A percentile compares a stretch with the other conserved stretches of the same genome.
These are phyloP conservation scores for Vannuccia rotundouncinata DNA, from an alignment of 2,888 invertebrate species.

Conservation along the genomic window DNA sequence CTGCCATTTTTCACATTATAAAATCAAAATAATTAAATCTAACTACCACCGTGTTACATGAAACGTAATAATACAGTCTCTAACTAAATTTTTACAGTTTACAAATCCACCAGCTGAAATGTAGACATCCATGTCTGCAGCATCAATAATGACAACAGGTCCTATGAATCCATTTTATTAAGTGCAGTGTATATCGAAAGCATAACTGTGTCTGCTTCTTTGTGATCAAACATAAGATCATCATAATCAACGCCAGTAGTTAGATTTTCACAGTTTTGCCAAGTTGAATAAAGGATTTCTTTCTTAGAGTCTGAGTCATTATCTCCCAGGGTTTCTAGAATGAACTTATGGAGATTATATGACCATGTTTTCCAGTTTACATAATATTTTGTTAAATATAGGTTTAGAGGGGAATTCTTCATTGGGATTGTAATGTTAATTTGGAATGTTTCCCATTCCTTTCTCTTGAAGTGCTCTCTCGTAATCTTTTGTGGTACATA, in stretches of 20 bases:
- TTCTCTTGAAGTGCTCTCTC: neutral
- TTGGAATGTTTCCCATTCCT: neutral
- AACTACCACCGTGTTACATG: too few relatives aligned
- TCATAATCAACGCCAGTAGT: neutral
- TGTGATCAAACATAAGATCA: neutral
- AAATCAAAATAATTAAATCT: too few relatives aligned
- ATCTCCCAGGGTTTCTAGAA: neutral
- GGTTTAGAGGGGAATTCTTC: neutral
- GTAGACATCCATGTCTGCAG: neutral
- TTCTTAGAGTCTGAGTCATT: neutral
- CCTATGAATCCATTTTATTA: neutral
- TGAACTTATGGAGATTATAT: neutral
- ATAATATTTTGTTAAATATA: neutral
- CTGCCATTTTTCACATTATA: too few relatives aligned
- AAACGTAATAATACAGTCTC: neutral
- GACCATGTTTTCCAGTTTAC: neutral
- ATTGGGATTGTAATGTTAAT: neutral
- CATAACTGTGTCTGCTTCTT: neutral
- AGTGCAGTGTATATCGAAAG: neutral
- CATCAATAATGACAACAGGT: neutral
- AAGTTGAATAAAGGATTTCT: neutral
- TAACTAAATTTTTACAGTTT: neutral
- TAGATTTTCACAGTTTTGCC: neutral
- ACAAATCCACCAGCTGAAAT: neutral
- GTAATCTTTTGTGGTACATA: neutral